Conservation (phyloP, 2,113 vertebrate species). For the Kobus ellipsiprymnus region DNA sequence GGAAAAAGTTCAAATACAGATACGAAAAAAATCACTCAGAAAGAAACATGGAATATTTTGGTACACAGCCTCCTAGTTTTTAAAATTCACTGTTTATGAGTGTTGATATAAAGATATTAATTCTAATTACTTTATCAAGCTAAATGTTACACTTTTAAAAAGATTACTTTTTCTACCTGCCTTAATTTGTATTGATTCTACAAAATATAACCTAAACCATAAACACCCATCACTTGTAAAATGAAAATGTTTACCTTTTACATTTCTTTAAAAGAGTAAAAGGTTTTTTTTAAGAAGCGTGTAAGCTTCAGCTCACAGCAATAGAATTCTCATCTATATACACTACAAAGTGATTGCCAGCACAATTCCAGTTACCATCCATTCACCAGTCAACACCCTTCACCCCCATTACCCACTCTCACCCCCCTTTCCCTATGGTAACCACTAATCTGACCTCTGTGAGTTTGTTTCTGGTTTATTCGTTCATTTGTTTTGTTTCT, state of each 20-base stretch:
- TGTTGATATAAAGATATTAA: not conserved
- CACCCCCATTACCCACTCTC: not conserved
- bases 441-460: not conserved
- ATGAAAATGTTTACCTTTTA: slow-evolving; percentile 26
- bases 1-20: not conserved
- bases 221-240: not conserved
- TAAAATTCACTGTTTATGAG: not conserved
- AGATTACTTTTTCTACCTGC: not conserved
- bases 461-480: not conserved
- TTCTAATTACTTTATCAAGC: not conserved
- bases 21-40: not conserved
- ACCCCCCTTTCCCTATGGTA: not conserved
- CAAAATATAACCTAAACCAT: not conserved
- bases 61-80: not conserved
- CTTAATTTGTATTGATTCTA: not conserved
- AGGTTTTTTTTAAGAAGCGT: not conserved
- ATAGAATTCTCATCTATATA: not conserved
- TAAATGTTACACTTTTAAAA: not conserved
- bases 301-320: not conserved
- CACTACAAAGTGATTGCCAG: not conserved
- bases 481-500: not conserved
- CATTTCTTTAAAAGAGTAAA: not conserved
- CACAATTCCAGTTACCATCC: not conserved
- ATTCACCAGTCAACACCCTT: not conserved
- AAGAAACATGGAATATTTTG: not conserved